Percentiles rank a stretch among this genome's conserved stretches.
Conservation (phyloP, 2,113 vertebrate species). For the Gasterosteus aculeatus region DNA sequence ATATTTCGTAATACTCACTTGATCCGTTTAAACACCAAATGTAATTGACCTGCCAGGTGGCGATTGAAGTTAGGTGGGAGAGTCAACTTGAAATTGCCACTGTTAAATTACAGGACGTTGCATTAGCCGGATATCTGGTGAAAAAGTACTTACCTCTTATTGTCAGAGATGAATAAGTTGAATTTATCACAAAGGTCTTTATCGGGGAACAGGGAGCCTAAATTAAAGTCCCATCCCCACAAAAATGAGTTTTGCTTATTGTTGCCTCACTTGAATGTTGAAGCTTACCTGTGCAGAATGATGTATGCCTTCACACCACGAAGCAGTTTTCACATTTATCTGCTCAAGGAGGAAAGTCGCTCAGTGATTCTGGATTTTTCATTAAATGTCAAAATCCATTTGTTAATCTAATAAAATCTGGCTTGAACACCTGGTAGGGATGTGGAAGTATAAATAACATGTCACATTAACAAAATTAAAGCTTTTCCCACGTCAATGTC, state of each 20-base stretch:
- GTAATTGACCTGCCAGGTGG: background rate
- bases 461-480: background rate
- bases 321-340: background rate
- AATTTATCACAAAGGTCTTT: background rate
- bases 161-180: background rate
- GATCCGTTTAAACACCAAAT: background rate
- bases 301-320: background rate
- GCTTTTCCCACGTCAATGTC: background rate
- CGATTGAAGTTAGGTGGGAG: background rate
- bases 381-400: background rate
- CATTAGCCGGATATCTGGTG: background rate
- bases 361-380: background rate
- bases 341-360: background rate
- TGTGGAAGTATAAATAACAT: background rate
- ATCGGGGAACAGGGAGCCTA: background rate
- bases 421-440: background rate
- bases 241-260: background rate
- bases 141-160: background rate
- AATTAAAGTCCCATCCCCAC: background rate
- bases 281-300: background rate
- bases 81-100: background rate
- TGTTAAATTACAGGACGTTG: background rate
- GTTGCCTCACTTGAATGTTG: background rate
- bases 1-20: background rate
- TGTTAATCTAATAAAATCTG: background rate